Evolutionary conservation across 2,797 vertebrate species (phyloP).

Genomic region (Silurus aristotelis): DNA sequence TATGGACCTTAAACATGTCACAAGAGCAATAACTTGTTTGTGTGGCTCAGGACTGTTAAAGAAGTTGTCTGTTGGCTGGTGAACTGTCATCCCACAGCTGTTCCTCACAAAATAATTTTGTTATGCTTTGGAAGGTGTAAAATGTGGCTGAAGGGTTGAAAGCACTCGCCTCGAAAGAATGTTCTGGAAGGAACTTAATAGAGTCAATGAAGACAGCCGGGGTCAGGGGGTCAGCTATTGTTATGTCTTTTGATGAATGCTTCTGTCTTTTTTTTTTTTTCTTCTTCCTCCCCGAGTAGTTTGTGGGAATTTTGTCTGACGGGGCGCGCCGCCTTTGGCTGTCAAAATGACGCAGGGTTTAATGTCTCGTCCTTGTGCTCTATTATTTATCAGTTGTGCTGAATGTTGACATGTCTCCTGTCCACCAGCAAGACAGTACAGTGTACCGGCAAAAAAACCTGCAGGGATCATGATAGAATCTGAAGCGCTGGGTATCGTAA

Average conservation of each 20-base stretch:
- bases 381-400: slow-evolving; percentile 41
- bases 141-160: not conserved
- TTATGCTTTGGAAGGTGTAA: slow-evolving; percentile 18
- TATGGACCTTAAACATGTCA: not conserved
- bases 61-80: not conserved
- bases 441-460: not conserved
- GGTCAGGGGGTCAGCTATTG: slow-evolving; percentile 39
- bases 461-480: not conserved
- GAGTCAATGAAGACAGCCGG: slow-evolving; percentile 22
- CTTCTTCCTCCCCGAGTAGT: not conserved
- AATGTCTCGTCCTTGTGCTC: slow-evolving; percentile 15
- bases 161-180: slow-evolving; percentile 39
- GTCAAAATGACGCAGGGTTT: not conserved
- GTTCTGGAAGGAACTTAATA: slow-evolving; percentile 34
- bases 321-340: not conserved
- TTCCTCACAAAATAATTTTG: slow-evolving; percentile 18
- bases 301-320: not conserved
- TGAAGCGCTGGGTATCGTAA: slow-evolving; percentile 1
- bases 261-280: slow-evolving; percentile 15
- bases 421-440: not conserved
- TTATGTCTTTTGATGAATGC: slow-evolving; percentile 46
- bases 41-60: not conserved
- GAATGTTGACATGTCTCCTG: slow-evolving; percentile 28
- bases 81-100: not conserved
- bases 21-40: not conserved